These are phyloP conservation scores for Intellagama lesueurii DNA, from an alignment of 2,797 vertebrate genomes.

Conservation along the genomic window DNA sequence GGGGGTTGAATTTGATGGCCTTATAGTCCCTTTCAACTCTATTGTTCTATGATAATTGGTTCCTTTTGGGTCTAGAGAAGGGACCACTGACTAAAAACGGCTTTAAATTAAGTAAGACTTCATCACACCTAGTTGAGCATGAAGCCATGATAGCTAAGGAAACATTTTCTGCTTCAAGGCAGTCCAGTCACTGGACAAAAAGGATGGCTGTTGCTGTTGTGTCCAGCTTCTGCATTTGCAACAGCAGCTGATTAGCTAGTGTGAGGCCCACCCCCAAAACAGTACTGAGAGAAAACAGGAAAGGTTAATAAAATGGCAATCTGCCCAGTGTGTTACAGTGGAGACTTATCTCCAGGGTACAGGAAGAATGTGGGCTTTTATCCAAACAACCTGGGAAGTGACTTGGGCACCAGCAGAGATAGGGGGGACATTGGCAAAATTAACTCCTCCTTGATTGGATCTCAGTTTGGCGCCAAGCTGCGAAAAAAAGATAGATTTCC, in stretches of 20 bases:
- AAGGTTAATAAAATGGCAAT: not conserved
- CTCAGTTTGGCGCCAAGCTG: no score
- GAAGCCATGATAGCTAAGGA: no score
- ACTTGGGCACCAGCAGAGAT: not conserved
- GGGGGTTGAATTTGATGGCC: no score
- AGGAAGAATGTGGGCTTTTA: not conserved
- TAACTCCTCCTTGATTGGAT: not conserved
- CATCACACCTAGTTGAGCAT: not conserved
- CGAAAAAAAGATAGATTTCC: not conserved
- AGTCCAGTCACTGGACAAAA: not conserved
- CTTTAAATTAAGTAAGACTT: not conserved
- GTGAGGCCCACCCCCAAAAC: not conserved
- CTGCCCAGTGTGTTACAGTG: not conserved
- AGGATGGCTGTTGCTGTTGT: not conserved
- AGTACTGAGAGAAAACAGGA: not conserved
- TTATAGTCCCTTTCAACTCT: no score
- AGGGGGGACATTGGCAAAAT: not conserved
- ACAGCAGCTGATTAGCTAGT: not conserved
- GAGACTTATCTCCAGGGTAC: not conserved
- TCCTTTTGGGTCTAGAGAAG: no score
- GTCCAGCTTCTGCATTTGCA: not conserved
- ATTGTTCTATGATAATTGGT: no score
- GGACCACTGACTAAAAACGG: not conserved
- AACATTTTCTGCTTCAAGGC: not conserved
- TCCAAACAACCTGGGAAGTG: not conserved